Percentiles rank a stretch among this genome's conserved stretches.
Conservation (phyloP, 1,140 invertebrate species). For the Tetraneura akinire region DNA sequence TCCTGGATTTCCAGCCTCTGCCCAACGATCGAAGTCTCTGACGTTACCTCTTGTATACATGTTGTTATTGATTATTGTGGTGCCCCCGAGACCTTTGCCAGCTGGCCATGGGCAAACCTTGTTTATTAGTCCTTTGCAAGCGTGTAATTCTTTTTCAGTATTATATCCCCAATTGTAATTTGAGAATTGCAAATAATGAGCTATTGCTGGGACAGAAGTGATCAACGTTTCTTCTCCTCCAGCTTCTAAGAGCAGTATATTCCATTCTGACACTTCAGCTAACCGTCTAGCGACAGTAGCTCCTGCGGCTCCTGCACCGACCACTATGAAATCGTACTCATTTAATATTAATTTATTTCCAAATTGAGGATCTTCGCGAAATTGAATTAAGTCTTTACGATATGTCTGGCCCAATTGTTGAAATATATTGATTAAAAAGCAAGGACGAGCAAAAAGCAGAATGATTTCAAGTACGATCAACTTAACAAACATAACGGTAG, state of each 20-base stretch:
- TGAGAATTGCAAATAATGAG: slow-evolving; percentile 61
- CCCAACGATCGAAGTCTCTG: slow-evolving; percentile 77
- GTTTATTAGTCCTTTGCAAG: slow-evolving; percentile 62
- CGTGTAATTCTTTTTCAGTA: slow-evolving; percentile 60
- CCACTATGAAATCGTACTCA: slow-evolving; percentile 55
- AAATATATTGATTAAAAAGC: not conserved
- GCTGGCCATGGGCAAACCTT: slow-evolving; percentile 64
- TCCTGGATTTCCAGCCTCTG: slow-evolving; percentile 67
- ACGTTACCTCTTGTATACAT: slow-evolving; percentile 82
- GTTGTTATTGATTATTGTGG: slow-evolving; percentile 80
- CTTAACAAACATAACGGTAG: not conserved
- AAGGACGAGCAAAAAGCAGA: not conserved
- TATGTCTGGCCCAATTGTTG: slow-evolving; percentile 3
- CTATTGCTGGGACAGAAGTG: slow-evolving; percentile 51
- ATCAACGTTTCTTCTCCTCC: slow-evolving; percentile 67
- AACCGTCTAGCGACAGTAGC: slow-evolving; percentile 57
- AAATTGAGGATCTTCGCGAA: slow-evolving; percentile 51
- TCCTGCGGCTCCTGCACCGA: slow-evolving; percentile 59
- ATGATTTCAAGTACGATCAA: not conserved
- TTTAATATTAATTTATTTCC: slow-evolving; percentile 49
- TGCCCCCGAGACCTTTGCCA: slow-evolving; percentile 71
- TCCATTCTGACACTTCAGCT: slow-evolving; percentile 57
- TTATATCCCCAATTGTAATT: slow-evolving; percentile 70
- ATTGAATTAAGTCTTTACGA: slow-evolving; percentile 29
- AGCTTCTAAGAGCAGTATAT: slow-evolving; percentile 64